Percentiles rank a stretch among this genome's conserved stretches.
Conservation (phyloP, 2,113 vertebrate species). For the Ursus arctos region DNA sequence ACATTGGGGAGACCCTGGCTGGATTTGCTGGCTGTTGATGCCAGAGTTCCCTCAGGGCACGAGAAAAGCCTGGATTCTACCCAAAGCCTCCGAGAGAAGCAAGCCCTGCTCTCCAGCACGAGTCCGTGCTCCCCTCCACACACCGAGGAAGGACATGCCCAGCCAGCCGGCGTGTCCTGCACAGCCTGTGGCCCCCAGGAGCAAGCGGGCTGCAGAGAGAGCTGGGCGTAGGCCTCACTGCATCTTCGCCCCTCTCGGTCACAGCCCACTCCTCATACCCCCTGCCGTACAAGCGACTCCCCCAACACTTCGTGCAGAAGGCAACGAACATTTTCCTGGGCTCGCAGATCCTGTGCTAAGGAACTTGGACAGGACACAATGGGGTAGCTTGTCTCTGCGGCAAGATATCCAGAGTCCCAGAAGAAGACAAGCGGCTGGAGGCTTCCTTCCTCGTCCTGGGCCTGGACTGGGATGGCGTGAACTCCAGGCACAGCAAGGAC, state of each 20-base stretch:
- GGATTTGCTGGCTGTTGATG: not conserved
- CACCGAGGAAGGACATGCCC: too few relatives aligned
- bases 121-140: not conserved
- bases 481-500: too few relatives aligned
- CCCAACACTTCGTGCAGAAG: fast-evolving
- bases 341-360: fast-evolving
- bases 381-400: not conserved
- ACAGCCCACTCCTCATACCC: not conserved
- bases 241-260: not conserved
- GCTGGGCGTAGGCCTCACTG: fast-evolving
- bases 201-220: not conserved
- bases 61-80: not conserved
- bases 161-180: fast-evolving
- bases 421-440: not conserved
- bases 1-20: too few relatives aligned
- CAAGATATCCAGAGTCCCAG: fast-evolving
- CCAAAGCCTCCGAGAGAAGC: not conserved
- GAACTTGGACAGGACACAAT: fast-evolving
- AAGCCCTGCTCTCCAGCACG: fast-evolving
- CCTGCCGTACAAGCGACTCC: not conserved
- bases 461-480: not conserved
- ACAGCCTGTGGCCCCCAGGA: fast-evolving
- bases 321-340: not conserved
- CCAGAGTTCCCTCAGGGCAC: not conserved
- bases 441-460: not conserved